phyloP scores from a whole-genome alignment of 2,888 invertebrate species.

The Ischnus inquisitorius region DNA sequence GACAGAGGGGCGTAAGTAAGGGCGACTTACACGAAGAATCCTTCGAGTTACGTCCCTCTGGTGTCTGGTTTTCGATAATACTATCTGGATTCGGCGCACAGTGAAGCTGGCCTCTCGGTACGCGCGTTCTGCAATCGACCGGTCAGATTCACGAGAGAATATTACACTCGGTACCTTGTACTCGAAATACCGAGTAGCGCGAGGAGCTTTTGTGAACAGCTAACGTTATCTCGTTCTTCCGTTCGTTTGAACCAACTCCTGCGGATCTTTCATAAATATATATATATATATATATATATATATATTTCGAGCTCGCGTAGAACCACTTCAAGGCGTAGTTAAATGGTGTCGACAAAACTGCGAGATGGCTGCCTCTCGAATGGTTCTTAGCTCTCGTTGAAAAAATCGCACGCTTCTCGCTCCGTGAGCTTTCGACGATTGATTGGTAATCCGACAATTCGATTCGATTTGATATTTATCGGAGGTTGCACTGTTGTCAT shows the following conservation, averaged over 20 bases:
- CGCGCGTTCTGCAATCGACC: too few species aligned
- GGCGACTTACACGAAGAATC: too few species aligned
- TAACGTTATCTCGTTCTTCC: constrained; percentile 27
- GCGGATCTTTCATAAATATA: constrained; percentile 65
- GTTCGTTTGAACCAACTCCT: constrained; percentile 32
- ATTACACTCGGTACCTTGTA: neutral
- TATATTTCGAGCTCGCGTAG: constrained; percentile 67
- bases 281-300: too few species aligned
- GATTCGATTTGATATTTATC: too few species aligned
- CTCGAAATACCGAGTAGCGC: constrained; percentile 18
- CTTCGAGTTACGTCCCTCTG: too few species aligned
- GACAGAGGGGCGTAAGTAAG: too few species aligned
- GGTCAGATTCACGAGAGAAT: neutral
- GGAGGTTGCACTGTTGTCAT: too few species aligned
- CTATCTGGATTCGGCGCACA: neutral
- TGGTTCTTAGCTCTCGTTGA: constrained; percentile 63
- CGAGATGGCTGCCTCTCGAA: constrained; percentile 32
- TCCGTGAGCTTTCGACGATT: neutral
- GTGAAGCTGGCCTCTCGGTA: constrained; percentile 6
- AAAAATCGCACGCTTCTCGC: neutral
- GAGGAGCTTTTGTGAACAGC: constrained; percentile 32
- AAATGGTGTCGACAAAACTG: constrained; percentile 74
- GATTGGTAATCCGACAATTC: neutral
- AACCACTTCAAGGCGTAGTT: constrained; percentile 80
- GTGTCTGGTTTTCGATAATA: neutral